Conservation (phyloP, 2,113 vertebrate genomes). For the Sminthopsis crassicaudata region DNA sequence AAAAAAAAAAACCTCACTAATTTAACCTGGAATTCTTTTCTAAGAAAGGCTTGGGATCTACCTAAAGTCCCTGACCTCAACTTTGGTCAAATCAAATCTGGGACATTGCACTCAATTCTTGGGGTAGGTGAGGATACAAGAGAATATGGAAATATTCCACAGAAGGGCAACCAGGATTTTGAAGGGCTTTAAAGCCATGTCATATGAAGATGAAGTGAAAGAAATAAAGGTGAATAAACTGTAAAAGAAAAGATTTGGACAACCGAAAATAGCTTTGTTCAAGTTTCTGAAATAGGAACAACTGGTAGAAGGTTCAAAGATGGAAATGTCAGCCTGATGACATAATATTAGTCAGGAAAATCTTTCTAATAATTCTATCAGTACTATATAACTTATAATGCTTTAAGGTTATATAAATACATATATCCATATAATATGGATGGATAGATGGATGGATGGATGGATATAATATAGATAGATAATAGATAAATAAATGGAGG, state of each 20-base stretch:
- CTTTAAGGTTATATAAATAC: no score
- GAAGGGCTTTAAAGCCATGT: background rate
- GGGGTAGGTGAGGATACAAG: background rate
- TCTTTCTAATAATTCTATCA: background rate
- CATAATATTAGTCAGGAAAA: background rate
- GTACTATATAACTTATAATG: no score
- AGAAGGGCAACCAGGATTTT: background rate
- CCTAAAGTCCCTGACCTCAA: background rate
- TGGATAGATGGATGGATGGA: no score
- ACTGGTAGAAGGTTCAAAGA: background rate
- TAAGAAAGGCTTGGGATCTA: background rate
- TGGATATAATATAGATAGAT: no score
- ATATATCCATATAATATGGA: no score
- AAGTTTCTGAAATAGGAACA: background rate
- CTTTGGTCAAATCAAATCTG: background rate
- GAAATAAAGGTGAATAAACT: background rate
- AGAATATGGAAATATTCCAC: background rate
- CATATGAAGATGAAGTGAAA: background rate
- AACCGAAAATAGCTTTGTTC: background rate
- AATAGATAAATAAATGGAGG: no score
- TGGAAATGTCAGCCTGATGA: background rate
- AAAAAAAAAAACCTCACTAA: constrained; percentile 7
- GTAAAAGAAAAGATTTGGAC: background rate
- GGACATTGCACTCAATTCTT: background rate
- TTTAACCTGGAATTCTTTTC: background rate